Evolutionary conservation across 2,888 invertebrate species (phyloP).

Genomic region (Hermodice carunculata): DNA sequence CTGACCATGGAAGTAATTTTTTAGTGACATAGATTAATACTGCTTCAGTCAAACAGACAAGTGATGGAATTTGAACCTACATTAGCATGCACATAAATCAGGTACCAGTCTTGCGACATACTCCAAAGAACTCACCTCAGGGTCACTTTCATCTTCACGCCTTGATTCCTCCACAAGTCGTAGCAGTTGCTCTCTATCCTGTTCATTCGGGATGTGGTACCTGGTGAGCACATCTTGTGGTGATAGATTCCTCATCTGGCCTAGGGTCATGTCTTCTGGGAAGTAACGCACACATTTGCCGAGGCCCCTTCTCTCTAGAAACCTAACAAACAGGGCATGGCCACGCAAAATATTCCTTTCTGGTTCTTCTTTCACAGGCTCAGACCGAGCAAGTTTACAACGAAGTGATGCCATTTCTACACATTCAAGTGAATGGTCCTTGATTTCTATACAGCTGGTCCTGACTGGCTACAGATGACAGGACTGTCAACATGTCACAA

Average conservation of each 20-base stretch:
- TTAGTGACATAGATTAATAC: too few species aligned
- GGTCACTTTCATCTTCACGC: constrained; percentile 36
- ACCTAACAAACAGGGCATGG: constrained; percentile 58
- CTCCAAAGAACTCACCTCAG: too few species aligned
- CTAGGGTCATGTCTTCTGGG: constrained; percentile 62
- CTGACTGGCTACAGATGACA: too few species aligned
- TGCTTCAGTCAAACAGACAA: too few species aligned
- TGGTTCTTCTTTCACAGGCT: constrained; percentile 9
- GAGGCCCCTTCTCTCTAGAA: constrained; percentile 56
- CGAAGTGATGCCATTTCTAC: neutral
- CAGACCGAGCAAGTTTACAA: constrained; percentile 7
- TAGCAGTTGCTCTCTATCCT: constrained; percentile 35
- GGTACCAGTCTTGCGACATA: too few species aligned
- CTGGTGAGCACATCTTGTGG: constrained; percentile 30
- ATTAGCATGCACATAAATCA: too few species aligned
- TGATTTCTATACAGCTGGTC: too few species aligned
- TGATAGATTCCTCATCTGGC: constrained; percentile 49
- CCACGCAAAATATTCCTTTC: constrained; percentile 37
- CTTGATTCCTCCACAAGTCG: constrained; percentile 29
- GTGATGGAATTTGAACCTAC: too few species aligned
- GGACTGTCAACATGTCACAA: too few species aligned
- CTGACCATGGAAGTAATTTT: too few species aligned
- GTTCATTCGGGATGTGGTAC: constrained; percentile 29
- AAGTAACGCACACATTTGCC: constrained; percentile 61
- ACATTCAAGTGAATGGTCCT: neutral